A percentile compares a stretch with the other conserved stretches of the same genome.
Conservation (phyloP, 2,888 invertebrate genomes). For the Epirrhoe tristata region DNA sequence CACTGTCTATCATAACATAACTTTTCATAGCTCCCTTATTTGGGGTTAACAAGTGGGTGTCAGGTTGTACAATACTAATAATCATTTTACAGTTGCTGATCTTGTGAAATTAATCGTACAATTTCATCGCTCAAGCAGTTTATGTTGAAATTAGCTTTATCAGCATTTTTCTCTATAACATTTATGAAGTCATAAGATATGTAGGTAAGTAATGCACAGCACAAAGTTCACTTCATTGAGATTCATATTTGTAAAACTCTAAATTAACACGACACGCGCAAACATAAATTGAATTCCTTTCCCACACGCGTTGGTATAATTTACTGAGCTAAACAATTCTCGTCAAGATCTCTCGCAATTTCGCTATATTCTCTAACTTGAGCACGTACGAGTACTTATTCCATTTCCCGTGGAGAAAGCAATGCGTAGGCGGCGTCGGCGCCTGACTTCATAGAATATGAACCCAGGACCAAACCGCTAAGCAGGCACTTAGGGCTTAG, state of each 20-base stretch:
- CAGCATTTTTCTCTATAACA: too few species aligned
- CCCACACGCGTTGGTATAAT: not conserved
- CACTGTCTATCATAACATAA: slow-evolving; percentile 46
- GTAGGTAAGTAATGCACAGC: too few species aligned
- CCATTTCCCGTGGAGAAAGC: slow-evolving; percentile 68
- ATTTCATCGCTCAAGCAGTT: not conserved
- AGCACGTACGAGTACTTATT: slow-evolving; percentile 27
- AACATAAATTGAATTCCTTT: not conserved
- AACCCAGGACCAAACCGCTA: slow-evolving; percentile 24
- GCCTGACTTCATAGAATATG: slow-evolving; percentile 36
- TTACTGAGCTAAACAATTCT: slow-evolving; percentile 3
- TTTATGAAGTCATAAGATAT: too few species aligned
- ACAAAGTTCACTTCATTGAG: too few species aligned
- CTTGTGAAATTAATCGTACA: slow-evolving; percentile 6
- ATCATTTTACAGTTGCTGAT: slow-evolving; percentile 24
- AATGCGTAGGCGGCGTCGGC: slow-evolving; percentile 57
- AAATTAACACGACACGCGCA: not conserved
- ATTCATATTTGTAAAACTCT: not conserved
- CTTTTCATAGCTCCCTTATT: slow-evolving; percentile 38
- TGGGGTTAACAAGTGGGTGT: slow-evolving; percentile 35
- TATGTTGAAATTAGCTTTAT: too few species aligned
- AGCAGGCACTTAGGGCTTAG: slow-evolving; percentile 6
- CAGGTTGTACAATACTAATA: slow-evolving; percentile 27
- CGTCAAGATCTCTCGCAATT: slow-evolving; percentile 12
- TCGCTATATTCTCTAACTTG: slow-evolving; percentile 43